Evolutionary conservation across 2,888 invertebrate genomes (phyloP).

Genomic region (Ceriagrion tenellum): DNA sequence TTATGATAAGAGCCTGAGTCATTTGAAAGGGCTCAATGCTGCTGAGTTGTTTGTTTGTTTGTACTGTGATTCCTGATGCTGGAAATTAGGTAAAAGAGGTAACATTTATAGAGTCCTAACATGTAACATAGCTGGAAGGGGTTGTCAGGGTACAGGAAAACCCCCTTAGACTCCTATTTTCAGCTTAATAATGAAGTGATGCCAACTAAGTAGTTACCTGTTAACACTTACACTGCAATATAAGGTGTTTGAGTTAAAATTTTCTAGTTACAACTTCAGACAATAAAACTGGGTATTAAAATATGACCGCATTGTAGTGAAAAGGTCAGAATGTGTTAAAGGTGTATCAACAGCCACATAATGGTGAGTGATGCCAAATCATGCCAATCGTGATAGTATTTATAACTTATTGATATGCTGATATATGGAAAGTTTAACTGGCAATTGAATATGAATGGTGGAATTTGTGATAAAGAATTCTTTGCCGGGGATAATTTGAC

Average conservation of each 20-base stretch:
- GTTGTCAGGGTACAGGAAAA: neutral
- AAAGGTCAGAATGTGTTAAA: no score
- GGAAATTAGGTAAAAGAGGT: neutral
- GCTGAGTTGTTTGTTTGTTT: neutral
- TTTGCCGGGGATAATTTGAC: neutral
- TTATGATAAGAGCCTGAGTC: neutral
- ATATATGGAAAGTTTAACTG: no score
- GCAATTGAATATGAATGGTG: neutral
- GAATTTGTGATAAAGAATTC: neutral
- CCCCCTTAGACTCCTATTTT: neutral
- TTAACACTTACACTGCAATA: no score
- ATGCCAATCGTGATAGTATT: no score
- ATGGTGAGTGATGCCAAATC: no score
- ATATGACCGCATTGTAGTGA: no score
- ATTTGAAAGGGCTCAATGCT: neutral
- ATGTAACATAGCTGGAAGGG: neutral
- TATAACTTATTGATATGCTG: no score
- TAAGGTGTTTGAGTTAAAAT: no score
- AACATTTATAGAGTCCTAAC: neutral
- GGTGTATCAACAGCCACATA: no score
- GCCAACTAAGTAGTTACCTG: no score
- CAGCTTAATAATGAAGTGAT: no score
- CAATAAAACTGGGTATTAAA: neutral
- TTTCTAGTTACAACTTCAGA: neutral
- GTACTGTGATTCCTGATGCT: conserved; percentile 21